These are phyloP conservation scores for Drosophila trapezifrons DNA, from an alignment of 1,140 invertebrate genomes.

Conservation along the genomic window DNA sequence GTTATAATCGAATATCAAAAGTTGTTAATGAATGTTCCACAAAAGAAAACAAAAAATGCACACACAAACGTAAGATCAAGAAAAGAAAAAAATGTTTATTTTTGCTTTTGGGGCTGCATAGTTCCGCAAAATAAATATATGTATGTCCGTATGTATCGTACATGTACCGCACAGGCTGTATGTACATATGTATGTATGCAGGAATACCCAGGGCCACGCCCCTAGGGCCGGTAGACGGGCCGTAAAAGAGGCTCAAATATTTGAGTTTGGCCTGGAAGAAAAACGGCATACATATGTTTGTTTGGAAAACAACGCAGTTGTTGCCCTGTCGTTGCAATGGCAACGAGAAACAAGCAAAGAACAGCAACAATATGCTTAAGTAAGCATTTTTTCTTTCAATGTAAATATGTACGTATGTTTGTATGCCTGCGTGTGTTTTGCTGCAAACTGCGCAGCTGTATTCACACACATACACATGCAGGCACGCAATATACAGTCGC, in stretches of 20 bases:
- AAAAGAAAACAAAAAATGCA: constrained; percentile 37
- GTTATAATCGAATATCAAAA: constrained; percentile 72
- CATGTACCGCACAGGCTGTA: constrained; percentile 10
- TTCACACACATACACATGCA: constrained; percentile 15
- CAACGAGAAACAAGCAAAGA: background rate
- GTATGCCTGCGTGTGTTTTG: constrained; percentile 1
- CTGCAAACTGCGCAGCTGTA: constrained; percentile 40
- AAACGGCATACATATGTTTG: constrained; percentile 7
- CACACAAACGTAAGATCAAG: constrained; percentile 49
- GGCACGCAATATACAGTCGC: constrained; percentile 6
- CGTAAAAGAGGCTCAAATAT: background rate
- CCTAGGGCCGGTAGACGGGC: constrained; percentile 2
- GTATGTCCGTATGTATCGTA: constrained; percentile 26
- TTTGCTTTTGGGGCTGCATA: constrained; percentile 29
- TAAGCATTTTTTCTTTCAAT: constrained; percentile 16
- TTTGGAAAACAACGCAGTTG: constrained; percentile 14
- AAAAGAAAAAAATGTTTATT: constrained; percentile 37
- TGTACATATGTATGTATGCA: constrained; percentile 36
- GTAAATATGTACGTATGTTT: constrained; percentile 5
- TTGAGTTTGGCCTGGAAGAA: constrained; percentile 1
- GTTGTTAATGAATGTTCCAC: constrained; percentile 67
- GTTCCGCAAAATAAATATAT: constrained; percentile 23
- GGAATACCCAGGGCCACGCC: constrained; percentile 8
- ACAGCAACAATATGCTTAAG: constrained; percentile 4
- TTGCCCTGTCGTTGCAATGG: background rate